phyloP scores from a whole-genome alignment of 2,797 vertebrate genomes.

The Ambastaia sidthimunki region DNA sequence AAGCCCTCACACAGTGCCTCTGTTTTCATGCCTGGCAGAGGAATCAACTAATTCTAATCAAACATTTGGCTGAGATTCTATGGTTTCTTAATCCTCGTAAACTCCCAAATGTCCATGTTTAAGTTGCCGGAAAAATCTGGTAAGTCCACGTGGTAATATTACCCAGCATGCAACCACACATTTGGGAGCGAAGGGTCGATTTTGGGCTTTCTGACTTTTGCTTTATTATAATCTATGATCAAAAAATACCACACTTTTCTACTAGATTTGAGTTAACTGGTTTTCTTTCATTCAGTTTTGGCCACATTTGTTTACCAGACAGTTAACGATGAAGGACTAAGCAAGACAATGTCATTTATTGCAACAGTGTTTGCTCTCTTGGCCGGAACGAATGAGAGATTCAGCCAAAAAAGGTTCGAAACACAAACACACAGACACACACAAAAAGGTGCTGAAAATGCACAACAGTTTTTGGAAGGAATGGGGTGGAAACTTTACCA shows the following conservation, averaged over 20 bases:
- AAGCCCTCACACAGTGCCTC: slow-evolving; percentile 22
- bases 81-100: background rate
- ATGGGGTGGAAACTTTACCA: background rate
- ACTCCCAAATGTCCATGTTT: background rate
- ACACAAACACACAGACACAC: background rate
- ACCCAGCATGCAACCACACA: background rate
- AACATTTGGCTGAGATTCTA: slow-evolving; percentile 6
- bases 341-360: slow-evolving; percentile 42
- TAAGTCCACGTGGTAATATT: background rate
- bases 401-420: background rate
- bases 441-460: background rate
- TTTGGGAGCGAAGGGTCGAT: background rate
- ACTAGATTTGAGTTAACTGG: background rate
- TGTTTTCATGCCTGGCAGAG: background rate
- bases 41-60: background rate
- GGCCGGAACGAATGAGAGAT: background rate
- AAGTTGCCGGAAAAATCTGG: background rate
- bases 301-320: background rate
- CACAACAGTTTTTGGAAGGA: background rate
- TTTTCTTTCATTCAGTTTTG: background rate
- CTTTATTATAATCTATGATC: background rate
- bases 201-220: too few species aligned
- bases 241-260: background rate
- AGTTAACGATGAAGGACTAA: background rate
- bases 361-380: slow-evolving; percentile 27